Conservation (phyloP, 2,113 vertebrate genomes). For the Puffinus mauretanicus region DNA sequence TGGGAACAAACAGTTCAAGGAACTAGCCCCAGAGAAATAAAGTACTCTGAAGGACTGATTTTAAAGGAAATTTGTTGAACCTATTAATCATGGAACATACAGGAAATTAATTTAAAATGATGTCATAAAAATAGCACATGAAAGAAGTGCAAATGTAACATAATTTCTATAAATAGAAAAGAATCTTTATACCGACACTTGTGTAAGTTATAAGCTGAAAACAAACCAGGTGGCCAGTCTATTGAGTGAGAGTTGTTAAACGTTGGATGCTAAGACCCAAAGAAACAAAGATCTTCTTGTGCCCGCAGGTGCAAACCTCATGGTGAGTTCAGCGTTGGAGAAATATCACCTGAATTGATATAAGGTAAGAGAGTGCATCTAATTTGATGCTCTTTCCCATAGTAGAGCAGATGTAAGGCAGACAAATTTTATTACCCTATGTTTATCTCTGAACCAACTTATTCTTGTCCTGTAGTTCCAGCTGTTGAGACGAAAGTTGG, state of each 20-base stretch:
- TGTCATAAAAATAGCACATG: constrained; percentile 25
- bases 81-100: neutral
- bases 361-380: neutral
- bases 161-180: neutral
- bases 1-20: neutral
- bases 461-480: neutral
- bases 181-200: neutral
- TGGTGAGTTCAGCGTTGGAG: accelerated
- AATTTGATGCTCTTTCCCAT: neutral
- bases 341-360: neutral
- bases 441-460: neutral
- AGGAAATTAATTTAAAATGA: constrained; percentile 37
- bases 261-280: neutral
- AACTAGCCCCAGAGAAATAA: neutral
- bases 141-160: constrained; percentile 11
- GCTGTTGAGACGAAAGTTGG: neutral
- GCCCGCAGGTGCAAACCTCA: neutral
- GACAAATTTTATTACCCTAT: neutral
- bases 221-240: neutral
- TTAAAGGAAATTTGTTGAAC: neutral
- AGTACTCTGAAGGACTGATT: neutral
- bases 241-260: neutral
- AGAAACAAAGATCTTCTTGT: neutral
- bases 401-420: neutral
- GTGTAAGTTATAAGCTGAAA: neutral